Evolutionary conservation across 2,888 invertebrate species (phyloP).

Genomic region (Holacanthella duospinosa): DNA sequence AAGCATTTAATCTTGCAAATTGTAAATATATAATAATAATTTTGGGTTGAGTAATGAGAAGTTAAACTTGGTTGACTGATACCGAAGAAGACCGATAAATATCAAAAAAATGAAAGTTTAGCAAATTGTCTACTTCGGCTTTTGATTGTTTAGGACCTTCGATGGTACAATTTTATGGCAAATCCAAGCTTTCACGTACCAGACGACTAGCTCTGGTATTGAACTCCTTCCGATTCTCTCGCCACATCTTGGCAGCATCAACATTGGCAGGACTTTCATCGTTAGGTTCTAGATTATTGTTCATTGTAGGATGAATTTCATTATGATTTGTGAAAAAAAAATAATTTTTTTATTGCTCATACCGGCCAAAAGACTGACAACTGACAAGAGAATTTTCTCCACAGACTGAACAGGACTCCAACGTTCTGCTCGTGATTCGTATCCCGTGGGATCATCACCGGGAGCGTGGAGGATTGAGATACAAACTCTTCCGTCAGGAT

Average conservation of each 20-base stretch:
- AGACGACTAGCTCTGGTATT: constrained; percentile 82
- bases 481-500: constrained; percentile 94
- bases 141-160: too few species aligned
- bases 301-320: neutral
- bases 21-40: too few species aligned
- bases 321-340: too few species aligned
- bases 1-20: too few species aligned
- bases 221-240: constrained; percentile 87
- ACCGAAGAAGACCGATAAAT: too few species aligned
- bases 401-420: constrained; percentile 99
- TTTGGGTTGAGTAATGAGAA: too few species aligned
- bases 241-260: constrained; percentile 98
- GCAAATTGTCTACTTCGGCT: too few species aligned
- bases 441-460: constrained; percentile 99
- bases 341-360: neutral
- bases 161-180: constrained; percentile 43
- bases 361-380: constrained; percentile 96
- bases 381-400: constrained; percentile 95
- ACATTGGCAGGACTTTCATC: constrained; percentile 99
- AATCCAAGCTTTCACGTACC: constrained; percentile 79
- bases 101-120: too few species aligned
- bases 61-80: too few species aligned
- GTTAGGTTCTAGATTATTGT: constrained; percentile 66
- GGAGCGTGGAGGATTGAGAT: constrained; percentile 98
- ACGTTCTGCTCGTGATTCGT: constrained; percentile 92